These are phyloP conservation scores for Capitulum mitella DNA, from an alignment of 2,888 invertebrate species.

Conservation along the genomic window DNA sequence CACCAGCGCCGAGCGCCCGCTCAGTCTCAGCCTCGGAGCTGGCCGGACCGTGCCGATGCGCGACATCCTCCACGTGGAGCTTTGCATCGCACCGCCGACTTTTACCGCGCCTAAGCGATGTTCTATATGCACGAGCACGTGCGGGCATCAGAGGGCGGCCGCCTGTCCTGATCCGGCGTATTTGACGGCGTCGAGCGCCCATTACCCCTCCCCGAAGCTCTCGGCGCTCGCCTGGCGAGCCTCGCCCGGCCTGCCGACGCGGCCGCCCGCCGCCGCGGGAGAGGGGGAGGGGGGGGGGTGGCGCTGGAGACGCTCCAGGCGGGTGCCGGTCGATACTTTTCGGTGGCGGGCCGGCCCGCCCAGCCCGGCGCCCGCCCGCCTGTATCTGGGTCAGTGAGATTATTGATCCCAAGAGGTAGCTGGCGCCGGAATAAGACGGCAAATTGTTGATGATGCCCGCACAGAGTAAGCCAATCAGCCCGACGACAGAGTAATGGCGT, in stretches of 20 bases:
- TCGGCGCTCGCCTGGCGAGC: background rate
- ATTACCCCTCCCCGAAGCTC: background rate
- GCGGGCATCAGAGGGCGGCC: background rate
- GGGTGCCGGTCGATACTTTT: background rate
- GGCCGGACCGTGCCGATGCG: too few species aligned
- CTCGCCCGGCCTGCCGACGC: too few species aligned
- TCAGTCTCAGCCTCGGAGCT: too few species aligned
- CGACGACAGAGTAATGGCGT: background rate
- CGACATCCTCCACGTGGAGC: too few species aligned
- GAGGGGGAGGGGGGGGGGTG: background rate
- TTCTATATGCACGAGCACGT: constrained; percentile 14
- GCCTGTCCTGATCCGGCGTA: constrained; percentile 12
- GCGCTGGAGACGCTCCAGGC: background rate
- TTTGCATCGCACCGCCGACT: too few species aligned
- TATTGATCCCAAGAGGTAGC: background rate
- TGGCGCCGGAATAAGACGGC: background rate
- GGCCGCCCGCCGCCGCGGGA: background rate
- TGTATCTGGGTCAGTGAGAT: background rate
- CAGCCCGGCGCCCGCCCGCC: background rate
- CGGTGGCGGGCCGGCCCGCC: background rate
- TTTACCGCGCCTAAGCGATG: background rate
- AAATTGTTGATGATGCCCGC: background rate
- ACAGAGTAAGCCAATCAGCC: background rate
- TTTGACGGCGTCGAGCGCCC: background rate
- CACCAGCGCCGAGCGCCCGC: too few species aligned